Percentiles rank a stretch among this genome's conserved stretches.
phyloP scores from a whole-genome alignment of 2,888 invertebrate genomes.

The Rhingia campestris region DNA sequence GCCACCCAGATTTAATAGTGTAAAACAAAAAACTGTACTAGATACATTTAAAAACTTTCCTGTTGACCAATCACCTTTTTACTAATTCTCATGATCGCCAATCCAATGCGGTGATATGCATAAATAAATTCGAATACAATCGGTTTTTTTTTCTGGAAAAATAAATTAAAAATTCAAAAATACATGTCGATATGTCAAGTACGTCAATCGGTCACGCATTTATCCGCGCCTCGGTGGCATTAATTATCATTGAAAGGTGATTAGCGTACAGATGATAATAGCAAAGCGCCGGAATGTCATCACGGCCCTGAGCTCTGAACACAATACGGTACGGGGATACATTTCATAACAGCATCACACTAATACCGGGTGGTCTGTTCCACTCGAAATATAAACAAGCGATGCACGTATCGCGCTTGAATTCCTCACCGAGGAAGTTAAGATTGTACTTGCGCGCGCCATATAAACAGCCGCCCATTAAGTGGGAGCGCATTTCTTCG shows the following conservation, averaged over 20 bases:
- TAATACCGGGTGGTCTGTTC: conserved; percentile 1
- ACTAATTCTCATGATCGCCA: neutral
- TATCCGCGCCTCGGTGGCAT: neutral
- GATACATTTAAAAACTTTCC: too few species aligned
- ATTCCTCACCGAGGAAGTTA: neutral
- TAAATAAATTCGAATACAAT: neutral
- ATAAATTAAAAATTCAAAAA: neutral
- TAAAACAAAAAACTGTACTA: too few species aligned
- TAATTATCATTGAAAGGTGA: conserved; percentile 18
- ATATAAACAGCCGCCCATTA: conserved; percentile 30
- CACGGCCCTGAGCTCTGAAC: neutral
- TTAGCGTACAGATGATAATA: conserved; percentile 31
- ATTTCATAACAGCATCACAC: neutral
- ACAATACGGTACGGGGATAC: neutral
- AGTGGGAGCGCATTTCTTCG: conserved; percentile 29
- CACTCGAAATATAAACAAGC: neutral
- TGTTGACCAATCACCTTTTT: neutral
- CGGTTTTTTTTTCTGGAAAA: neutral
- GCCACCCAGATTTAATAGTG: too few species aligned
- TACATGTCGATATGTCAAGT: neutral
- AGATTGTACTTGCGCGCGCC: conserved; percentile 3
- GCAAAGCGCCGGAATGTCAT: conserved; percentile 27
- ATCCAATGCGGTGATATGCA: neutral
- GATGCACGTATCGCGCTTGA: neutral
- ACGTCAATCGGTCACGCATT: conserved; percentile 12